Evolutionary conservation across 2,888 invertebrate species (phyloP), one percentile per base, ranked within the genome.

Genomic region (Xanthia togata): DNA sequence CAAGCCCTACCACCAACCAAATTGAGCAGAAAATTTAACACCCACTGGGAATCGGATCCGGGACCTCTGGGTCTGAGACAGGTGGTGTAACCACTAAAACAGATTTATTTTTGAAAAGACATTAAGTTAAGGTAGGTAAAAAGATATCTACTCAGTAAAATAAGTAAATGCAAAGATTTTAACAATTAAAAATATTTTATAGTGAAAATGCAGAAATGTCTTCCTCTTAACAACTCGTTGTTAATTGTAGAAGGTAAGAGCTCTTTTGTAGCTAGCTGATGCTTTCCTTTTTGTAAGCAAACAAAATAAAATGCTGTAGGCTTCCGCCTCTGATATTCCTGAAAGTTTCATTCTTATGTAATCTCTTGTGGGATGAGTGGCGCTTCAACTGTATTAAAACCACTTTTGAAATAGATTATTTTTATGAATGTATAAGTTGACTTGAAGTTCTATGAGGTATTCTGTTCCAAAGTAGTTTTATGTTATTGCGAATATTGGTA

Each of bases 181-280:
- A 12, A 47, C 12, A 26, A 23, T 14, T 11, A 14, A 44, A 65
- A 47, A 62, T 35, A 38, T 47, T 62, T 60, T 2, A 17, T 35
- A 26, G 1, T 50, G 8, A 68, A 65, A 69, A 62, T 55, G 38
- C 41, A 53, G 12, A 55, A 64, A 60, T 41, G 63, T 31, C 82
- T 87, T 84, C 85, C 79, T 79, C 85, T 84, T 86, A 87, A 86
- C 64, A 59, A 65, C 76, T 79, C 65, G 72, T 80, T 79, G 79
- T 85, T 85, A 84, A 85, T 87, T 79, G 87, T 80, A 44, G 78
- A 55, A 74, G 76, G 85, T 79, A 85, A 84, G 82, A 76, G 76
- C 79, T 78, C 79, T 73, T 83, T 77, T 75, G 75, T 69, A 79
- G 77, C 64, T 72, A 53, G 69, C 38, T 75, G 57, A 64, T 76